phyloP scores from a whole-genome alignment of 2,888 invertebrate genomes.

The Pseudolycoriella hygida region DNA sequence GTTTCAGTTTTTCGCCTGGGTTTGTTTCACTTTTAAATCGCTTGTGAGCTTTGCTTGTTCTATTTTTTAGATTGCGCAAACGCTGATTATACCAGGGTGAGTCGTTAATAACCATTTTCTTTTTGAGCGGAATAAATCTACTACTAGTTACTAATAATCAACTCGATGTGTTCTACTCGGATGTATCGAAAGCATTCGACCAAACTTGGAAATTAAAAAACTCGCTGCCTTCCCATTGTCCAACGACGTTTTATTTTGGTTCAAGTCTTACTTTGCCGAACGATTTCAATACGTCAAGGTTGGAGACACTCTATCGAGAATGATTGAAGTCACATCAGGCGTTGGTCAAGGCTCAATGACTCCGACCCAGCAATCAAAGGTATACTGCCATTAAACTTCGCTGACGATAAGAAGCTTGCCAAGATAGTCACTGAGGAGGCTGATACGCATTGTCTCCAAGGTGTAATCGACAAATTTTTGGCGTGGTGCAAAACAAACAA shows the following conservation, averaged over 20 bases:
- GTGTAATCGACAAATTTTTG: neutral
- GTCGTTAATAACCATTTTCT: no score
- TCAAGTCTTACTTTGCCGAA: neutral
- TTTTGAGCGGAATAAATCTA: no score
- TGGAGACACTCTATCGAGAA: neutral
- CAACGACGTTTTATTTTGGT: neutral
- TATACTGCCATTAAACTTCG: neutral
- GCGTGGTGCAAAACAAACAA: neutral
- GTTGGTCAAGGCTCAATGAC: constrained; percentile 3
- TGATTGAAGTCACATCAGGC: neutral
- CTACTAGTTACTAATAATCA: constrained; percentile 3
- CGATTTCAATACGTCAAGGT: neutral
- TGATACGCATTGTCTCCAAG: neutral
- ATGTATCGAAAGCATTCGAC: neutral
- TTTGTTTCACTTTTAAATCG: no score
- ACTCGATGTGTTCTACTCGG: neutral
- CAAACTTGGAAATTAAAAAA: neutral
- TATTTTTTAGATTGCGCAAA: no score
- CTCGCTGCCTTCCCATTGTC: neutral
- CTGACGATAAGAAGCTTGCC: constrained; percentile 1
- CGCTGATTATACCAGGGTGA: no score
- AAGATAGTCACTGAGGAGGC: neutral
- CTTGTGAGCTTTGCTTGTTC: no score
- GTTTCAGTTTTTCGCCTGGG: no score
- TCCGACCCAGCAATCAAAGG: neutral